Evolutionary conservation across 2,797 vertebrate species (phyloP), one percentile per base, ranked within the genome.

Genomic region (Bucorvus abyssinicus): DNA sequence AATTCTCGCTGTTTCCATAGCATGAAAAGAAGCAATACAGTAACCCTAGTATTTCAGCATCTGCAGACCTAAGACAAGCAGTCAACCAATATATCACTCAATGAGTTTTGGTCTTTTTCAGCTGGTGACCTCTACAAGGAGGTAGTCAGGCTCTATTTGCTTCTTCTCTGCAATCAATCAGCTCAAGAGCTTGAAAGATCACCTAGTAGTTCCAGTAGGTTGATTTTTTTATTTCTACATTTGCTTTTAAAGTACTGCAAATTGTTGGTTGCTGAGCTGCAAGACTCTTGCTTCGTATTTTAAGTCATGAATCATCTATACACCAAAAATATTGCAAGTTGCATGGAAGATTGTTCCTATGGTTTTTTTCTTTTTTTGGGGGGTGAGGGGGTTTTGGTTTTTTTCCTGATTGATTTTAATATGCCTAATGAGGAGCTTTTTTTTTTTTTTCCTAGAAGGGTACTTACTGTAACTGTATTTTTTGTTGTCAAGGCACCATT

Each of bases 401-500:
- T 17, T 53, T 13, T 14, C 18, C 10, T 63, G 2, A 32, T 52
- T 74, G 20, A 56, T 74, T 88, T 71, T 67, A 60, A 44, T 2
- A 16, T 23, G 5, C 9, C 3, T 42, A 61, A 50, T 19, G 8
- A 57, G 14, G 30, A 82, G 1, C 2, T 59, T 40, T 40, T 40
- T 40, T 40, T 40, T 40, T 40, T 67, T 3, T 61, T 84, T 57
- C 15, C 7, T 76, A 55, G 70, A 69, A 65, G 76, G 21, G 3
- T 40, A 30, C 3, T 10, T 50, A 8, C 2, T 64, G 2, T 36
- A 61, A 30, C 12, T 11, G 13, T 7, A 1, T 30, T 32, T 38
- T 79, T 59, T n/a, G 5, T 5, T 63, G n/a, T 29, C 27, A 73
- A 11, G 4, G 2, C 12, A 32, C 6, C 0, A 0, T 34, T 86